These are phyloP conservation scores for Redunca redunca DNA, from an alignment of 2,113 vertebrate genomes.

Conservation along the genomic window DNA sequence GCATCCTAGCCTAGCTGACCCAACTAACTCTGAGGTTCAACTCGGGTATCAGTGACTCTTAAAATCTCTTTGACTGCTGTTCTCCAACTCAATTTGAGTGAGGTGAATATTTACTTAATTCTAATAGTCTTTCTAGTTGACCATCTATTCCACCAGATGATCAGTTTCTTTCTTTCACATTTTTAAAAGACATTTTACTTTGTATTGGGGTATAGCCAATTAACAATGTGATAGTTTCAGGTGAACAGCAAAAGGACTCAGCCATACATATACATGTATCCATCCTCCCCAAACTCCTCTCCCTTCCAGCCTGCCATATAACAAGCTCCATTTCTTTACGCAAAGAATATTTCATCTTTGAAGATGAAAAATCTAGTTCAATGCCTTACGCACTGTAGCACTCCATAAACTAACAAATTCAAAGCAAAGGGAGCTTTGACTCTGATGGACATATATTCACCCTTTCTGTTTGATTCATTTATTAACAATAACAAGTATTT, in stretches of 20 bases:
- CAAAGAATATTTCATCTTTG: conserved; percentile 28
- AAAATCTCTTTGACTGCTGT: background rate
- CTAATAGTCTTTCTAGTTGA: background rate
- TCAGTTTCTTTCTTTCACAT: background rate
- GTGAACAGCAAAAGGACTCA: background rate
- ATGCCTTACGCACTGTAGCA: background rate
- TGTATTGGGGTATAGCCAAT: background rate
- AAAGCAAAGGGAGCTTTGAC: background rate
- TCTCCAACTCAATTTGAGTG: background rate
- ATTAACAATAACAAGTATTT: background rate
- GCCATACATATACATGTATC: background rate
- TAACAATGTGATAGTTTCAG: background rate
- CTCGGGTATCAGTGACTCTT: background rate
- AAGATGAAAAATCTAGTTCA: conserved; percentile 17
- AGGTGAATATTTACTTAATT: background rate
- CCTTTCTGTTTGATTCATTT: background rate
- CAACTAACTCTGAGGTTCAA: background rate
- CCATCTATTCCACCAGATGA: background rate
- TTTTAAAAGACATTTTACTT: background rate
- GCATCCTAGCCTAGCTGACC: background rate
- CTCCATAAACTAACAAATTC: background rate
- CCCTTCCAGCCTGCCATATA: background rate
- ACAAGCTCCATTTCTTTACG: background rate
- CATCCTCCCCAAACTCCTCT: background rate
- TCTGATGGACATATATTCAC: background rate